Conservation (phyloP, 2,113 vertebrate species). For the Todiramphus chloris region DNA sequence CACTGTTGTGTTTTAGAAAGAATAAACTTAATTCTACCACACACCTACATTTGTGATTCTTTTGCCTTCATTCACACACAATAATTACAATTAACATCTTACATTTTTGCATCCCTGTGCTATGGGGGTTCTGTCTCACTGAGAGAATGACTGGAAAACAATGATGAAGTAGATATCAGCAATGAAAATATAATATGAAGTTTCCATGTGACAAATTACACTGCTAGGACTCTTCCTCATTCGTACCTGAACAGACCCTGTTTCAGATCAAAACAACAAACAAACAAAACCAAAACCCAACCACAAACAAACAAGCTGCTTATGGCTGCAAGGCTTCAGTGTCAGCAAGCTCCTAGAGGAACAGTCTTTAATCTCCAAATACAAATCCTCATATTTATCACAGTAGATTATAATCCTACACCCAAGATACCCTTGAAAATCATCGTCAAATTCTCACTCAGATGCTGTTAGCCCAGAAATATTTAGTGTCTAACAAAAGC, state of each 20-base stretch:
- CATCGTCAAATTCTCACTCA: neutral
- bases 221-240: neutral
- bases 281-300: neutral
- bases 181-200: neutral
- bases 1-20: neutral
- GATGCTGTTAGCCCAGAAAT: neutral
- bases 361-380: neutral
- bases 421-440: neutral
- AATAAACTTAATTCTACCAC: neutral
- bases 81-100: neutral
- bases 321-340: neutral
- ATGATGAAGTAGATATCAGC: accelerated
- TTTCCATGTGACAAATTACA: neutral
- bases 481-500: neutral
- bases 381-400: neutral
- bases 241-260: neutral
- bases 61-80: neutral
- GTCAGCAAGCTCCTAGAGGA: neutral
- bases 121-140: neutral
- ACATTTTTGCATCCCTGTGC: neutral
- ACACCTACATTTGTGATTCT: neutral
- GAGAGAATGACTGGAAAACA: neutral
- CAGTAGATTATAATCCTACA: neutral
- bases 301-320: neutral
- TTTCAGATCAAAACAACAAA: neutral